Evolutionary conservation across 2,797 vertebrate genomes (phyloP).

Genomic region (Synaphobranchus kaupii): DNA sequence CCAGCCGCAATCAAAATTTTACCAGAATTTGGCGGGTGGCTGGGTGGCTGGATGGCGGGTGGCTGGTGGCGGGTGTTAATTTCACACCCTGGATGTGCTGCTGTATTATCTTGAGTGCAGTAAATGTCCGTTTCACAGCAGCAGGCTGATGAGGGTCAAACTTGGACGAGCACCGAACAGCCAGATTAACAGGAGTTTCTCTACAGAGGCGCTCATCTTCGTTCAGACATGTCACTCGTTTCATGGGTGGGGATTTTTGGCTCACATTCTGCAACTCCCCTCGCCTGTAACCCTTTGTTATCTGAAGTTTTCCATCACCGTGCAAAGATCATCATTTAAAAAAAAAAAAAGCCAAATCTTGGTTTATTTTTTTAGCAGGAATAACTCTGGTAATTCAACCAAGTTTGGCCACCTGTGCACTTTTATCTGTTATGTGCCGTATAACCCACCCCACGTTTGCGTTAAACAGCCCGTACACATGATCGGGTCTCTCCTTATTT

Average conservation of each 20-base stretch:
- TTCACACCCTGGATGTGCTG: background rate
- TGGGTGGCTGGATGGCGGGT: too few relatives aligned
- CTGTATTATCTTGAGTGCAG: too few relatives aligned
- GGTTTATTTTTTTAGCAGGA: background rate
- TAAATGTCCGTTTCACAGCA: background rate
- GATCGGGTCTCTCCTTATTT: background rate
- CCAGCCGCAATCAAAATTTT: too few relatives aligned
- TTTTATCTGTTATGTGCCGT: background rate
- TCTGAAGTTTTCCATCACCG: background rate
- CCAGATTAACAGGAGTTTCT: background rate
- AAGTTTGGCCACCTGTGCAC: background rate
- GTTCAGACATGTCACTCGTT: background rate
- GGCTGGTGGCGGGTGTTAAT: too few relatives aligned
- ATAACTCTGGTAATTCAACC: background rate
- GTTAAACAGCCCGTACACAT: background rate
- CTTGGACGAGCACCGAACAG: too few relatives aligned
- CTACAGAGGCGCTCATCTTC: too few relatives aligned
- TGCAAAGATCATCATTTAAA: background rate
- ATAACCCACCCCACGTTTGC: background rate
- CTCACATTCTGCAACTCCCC: background rate
- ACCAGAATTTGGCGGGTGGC: too few relatives aligned
- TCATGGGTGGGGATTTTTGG: slow-evolving; percentile 3
- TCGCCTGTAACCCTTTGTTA: background rate
- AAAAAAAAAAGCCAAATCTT: background rate
- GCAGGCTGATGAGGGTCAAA: background rate